Evolutionary conservation across 2,113 vertebrate species (phyloP), one percentile per base, ranked within the genome.

Genomic region (Hypocryptadius cinnamomeus): DNA sequence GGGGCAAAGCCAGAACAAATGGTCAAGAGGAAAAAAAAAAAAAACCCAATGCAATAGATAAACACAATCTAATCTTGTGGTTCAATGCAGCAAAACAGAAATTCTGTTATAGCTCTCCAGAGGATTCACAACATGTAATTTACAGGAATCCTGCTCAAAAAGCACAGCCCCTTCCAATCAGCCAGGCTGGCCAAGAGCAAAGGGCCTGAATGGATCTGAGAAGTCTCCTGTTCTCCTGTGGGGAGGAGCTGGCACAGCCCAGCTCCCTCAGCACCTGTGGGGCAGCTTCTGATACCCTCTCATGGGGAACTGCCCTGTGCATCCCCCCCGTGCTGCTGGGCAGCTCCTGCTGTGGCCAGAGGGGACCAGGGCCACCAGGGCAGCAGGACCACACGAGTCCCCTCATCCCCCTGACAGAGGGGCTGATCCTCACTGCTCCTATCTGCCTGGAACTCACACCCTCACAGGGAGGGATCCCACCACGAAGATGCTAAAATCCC

Each of bases 81-180:
- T 93, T 96, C 88, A 10, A 82, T 95, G 87, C 64, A 93, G 96
- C 80, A 90, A 93, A 95, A 79, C 71, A 95, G 89, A 89, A 89
- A 94, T 44, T 95, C 87, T 86, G 76, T 90, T 94, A 91, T 8
- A 86, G 92, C 91, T 81, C 97, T 90, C 96, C 0, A 1, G 96
- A 94, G 97, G 79, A 53, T 85, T 87, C 73, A 70, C 59, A 50
- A 87, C 89, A 90, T 33, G 88, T 77, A 79, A 94, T 94, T 97
- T 97, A 96, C 97, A 94, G 96, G 96, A 97, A 97, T 91, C 64
- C 13, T 10, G 48, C 89, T 89, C 76, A 90, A 94, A 84, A 78
- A 80, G 72, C 19, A n/a, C 91, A 45, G 57, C 81, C 91, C 60
- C 78, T 97, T 97, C 96, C 96, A 93, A 96, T 77, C 93, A 96